Conservation (phyloP, 2,113 vertebrate genomes). For the rabbit (Oryctolagus cuniculus) region DNA sequence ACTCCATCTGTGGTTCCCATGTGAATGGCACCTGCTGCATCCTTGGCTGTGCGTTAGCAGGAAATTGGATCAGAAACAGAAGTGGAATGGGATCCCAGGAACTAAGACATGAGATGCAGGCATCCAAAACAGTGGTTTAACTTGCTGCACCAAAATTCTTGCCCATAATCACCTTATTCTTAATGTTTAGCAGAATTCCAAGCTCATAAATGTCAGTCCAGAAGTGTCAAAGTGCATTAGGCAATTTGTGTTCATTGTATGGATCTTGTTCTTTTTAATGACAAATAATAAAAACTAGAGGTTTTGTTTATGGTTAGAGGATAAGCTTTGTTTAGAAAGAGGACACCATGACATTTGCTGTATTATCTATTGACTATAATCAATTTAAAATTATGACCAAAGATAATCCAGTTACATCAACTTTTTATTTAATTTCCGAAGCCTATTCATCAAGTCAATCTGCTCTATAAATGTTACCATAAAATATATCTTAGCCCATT, state of each 20-base stretch:
- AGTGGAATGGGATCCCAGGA: too few species aligned
- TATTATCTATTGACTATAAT: background rate
- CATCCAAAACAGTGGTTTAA: too few species aligned
- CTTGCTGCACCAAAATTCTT: too few species aligned
- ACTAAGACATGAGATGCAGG: too few species aligned
- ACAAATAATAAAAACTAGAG: background rate
- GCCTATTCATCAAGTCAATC: background rate
- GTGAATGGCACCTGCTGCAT: too few species aligned
- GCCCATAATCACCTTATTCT: background rate
- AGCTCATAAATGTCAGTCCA: background rate
- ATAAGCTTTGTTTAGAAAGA: background rate
- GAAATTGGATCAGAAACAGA: too few species aligned
- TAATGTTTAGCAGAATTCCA: background rate
- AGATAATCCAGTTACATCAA: slow-evolving; percentile 6
- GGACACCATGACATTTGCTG: background rate
- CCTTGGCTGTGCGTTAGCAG: too few species aligned
- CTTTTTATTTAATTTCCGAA: slow-evolving; percentile 52
- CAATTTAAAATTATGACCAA: slow-evolving; percentile 34
- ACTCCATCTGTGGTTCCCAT: too few species aligned
- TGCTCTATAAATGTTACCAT: background rate
- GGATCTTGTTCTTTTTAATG: background rate
- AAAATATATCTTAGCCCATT: background rate
- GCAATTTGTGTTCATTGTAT: background rate
- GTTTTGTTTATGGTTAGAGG: background rate
- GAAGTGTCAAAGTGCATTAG: background rate